Percentiles rank a stretch among this genome's conserved stretches.
Conservation (phyloP, 2,113 vertebrate genomes). For the Emberiza fucata region DNA sequence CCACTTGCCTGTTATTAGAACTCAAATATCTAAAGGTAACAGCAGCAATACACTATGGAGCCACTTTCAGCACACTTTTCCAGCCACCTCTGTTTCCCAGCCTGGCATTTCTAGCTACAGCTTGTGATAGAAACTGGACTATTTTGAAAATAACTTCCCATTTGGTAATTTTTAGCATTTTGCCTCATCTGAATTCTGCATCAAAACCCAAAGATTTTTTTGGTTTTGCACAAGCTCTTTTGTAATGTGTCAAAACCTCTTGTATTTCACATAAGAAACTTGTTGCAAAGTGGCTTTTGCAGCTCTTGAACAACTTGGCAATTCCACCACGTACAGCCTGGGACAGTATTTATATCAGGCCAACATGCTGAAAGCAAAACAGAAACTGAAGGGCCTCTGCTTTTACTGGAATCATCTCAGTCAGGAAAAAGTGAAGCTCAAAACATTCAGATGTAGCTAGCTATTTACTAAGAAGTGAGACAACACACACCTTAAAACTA, state of each 20-base stretch:
- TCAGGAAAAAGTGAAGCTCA: not conserved
- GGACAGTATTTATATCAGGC: not conserved
- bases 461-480: not conserved
- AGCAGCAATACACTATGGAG: not conserved
- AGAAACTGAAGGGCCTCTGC: not conserved
- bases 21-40: not conserved
- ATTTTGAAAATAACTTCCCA: not conserved
- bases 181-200: not conserved
- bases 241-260: not conserved
- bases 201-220: not conserved
- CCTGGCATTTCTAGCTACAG: not conserved
- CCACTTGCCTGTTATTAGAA: not conserved
- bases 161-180: not conserved
- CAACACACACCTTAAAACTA: not conserved
- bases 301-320: not conserved
- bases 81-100: not conserved
- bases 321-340: not conserved
- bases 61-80: not conserved
- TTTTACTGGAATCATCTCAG: not conserved
- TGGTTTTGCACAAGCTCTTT: not conserved
- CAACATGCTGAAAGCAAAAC: not conserved
- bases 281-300: not conserved
- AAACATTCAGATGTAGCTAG: not conserved
- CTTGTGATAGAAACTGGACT: not conserved
- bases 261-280: not conserved